Conservation (phyloP, 2,888 invertebrate species). For the Spatulosminthurus flaviceps region DNA sequence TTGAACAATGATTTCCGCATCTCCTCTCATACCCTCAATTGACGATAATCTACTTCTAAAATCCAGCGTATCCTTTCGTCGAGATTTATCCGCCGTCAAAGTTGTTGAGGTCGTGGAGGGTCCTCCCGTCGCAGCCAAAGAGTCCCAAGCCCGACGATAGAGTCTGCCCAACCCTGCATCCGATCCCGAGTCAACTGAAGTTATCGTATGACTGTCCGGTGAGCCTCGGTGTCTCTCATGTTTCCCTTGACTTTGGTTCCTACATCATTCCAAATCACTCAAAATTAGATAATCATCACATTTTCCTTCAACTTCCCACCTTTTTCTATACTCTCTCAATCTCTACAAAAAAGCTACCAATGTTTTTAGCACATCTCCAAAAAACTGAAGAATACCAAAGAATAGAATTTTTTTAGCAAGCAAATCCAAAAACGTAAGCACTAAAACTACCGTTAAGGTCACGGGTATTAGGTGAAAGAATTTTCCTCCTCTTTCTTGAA, state of each 20-base stretch:
- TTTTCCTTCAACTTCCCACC: too few species aligned
- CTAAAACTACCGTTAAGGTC: too few species aligned
- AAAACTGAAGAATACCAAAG: too few species aligned
- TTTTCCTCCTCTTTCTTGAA: too few species aligned
- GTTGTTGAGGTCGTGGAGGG: constrained; percentile 60
- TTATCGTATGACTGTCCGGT: constrained; percentile 89
- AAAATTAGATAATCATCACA: too few species aligned
- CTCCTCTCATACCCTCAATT: constrained; percentile 65
- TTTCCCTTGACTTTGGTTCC: constrained; percentile 75
- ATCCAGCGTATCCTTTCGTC: constrained; percentile 75
- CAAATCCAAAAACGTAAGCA: too few species aligned
- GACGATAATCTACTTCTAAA: constrained; percentile 64
- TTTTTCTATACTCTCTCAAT: too few species aligned
- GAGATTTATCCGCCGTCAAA: constrained; percentile 55
- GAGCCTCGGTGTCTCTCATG: constrained; percentile 89
- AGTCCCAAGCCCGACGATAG: constrained; percentile 92
- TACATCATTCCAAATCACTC: too few species aligned
- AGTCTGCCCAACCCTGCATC: constrained; percentile 82
- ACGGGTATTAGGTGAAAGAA: too few species aligned
- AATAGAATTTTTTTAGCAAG: too few species aligned
- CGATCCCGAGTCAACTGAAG: constrained; percentile 86
- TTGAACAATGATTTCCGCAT: constrained; percentile 66
- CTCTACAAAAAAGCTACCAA: too few species aligned
- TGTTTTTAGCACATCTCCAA: too few species aligned
- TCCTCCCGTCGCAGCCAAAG: constrained; percentile 74